These are phyloP conservation scores for Seriola quinqueradiata DNA, from an alignment of 2,113 vertebrate genomes.

Conservation along the genomic window DNA sequence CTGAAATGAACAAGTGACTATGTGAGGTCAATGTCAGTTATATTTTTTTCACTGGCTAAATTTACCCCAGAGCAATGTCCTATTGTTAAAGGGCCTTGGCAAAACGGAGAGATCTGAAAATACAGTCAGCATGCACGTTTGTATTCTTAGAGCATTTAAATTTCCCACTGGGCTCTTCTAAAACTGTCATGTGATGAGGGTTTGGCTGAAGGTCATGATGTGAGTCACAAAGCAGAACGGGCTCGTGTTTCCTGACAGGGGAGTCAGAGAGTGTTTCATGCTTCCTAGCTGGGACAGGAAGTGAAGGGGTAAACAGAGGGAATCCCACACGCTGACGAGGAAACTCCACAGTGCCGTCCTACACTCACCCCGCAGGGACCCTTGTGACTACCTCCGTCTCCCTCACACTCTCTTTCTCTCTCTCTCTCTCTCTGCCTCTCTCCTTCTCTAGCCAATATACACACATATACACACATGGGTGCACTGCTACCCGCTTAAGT, in stretches of 20 bases:
- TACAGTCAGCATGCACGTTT: constrained; percentile 16
- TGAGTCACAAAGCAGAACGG: constrained; percentile 67
- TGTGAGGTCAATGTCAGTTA: background rate
- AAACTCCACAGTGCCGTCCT: constrained; percentile 60
- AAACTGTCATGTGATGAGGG: constrained; percentile 39
- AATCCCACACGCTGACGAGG: constrained; percentile 75
- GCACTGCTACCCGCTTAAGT: constrained; percentile 25
- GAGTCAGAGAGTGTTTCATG: constrained; percentile 58
- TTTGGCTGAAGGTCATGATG: constrained; percentile 66
- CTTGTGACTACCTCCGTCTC: constrained; percentile 9
- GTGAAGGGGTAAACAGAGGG: constrained; percentile 78
- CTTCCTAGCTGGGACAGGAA: constrained; percentile 78
- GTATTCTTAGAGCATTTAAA: constrained; percentile 38
- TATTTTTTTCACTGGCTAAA: background rate
- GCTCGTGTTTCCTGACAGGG: constrained; percentile 74
- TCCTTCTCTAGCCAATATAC: background rate
- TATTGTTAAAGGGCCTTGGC: constrained; percentile 7
- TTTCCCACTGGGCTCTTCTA: constrained; percentile 39
- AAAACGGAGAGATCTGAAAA: constrained; percentile 3
- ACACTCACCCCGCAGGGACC: constrained; percentile 36
- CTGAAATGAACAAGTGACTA: background rate
- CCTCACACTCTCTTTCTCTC: too few species aligned
- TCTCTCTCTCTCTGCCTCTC: background rate
- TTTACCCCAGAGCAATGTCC: background rate
- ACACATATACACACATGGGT: constrained; percentile 5